Evolutionary conservation across 2,113 vertebrate species (phyloP).

Genomic region (Octodon degus): DNA sequence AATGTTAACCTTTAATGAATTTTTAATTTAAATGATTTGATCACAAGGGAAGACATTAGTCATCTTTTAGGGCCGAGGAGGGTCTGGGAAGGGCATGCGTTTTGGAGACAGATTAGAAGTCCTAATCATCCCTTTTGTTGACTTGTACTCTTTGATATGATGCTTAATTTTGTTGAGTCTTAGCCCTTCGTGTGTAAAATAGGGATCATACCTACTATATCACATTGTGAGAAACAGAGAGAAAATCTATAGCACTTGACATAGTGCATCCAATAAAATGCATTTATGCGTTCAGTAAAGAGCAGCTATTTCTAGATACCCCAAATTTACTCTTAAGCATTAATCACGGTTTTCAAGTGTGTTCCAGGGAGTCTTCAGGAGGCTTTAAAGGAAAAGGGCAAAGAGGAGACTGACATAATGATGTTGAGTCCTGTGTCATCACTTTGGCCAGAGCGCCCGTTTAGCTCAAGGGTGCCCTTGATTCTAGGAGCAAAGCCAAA

Average conservation of each 20-base stretch:
- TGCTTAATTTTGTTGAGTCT: neutral
- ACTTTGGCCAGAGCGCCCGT: neutral
- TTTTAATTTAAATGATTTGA: neutral
- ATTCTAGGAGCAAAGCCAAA: slow-evolving; percentile 8
- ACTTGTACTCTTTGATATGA: neutral
- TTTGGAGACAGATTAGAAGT: neutral
- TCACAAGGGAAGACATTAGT: neutral
- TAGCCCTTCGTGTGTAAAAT: neutral
- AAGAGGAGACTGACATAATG: neutral
- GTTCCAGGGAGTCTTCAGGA: neutral
- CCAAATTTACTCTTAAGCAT: slow-evolving; percentile 29
- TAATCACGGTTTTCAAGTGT: neutral
- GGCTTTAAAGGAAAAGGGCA: neutral
- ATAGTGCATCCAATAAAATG: neutral
- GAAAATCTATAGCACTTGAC: neutral
- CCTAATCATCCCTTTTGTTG: neutral
- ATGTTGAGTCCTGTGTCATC: neutral
- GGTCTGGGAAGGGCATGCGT: neutral
- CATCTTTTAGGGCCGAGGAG: neutral
- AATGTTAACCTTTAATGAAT: too few relatives aligned
- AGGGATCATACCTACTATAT: neutral
- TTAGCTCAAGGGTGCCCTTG: neutral
- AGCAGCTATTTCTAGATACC: neutral
- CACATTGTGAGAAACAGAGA: neutral
- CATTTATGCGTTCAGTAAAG: neutral